phyloP scores from a whole-genome alignment of 2,113 vertebrate species.

The Pseudonaja textilis region DNA sequence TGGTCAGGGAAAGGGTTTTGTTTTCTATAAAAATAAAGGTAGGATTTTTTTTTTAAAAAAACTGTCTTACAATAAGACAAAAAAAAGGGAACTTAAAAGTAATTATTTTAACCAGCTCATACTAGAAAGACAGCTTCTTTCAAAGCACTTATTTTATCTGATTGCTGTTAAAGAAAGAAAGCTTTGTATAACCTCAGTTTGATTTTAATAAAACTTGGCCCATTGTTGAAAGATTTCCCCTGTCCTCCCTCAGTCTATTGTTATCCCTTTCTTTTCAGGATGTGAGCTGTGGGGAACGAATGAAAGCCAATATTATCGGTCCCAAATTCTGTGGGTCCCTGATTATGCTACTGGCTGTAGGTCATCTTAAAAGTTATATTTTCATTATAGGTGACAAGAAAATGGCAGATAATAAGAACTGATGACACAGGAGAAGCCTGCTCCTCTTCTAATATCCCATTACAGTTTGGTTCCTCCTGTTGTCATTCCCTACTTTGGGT shows the following conservation, averaged over 20 bases:
- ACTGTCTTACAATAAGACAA: not conserved
- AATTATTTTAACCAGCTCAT: slow-evolving; percentile 39
- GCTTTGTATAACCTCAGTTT: slow-evolving; percentile 46
- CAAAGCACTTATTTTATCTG: slow-evolving; percentile 55
- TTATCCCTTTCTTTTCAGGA: slow-evolving; percentile 41
- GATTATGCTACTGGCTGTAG: not conserved
- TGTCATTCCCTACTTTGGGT: slow-evolving; percentile 21
- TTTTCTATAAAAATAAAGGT: not conserved
- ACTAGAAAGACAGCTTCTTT: slow-evolving; percentile 36
- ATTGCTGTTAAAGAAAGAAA: slow-evolving; percentile 51
- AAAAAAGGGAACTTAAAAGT: not conserved
- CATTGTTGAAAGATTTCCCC: slow-evolving; percentile 10
- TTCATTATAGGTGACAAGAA: slow-evolving; percentile 26
- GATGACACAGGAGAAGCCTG: not conserved
- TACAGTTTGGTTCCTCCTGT: not conserved
- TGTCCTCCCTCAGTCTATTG: not conserved
- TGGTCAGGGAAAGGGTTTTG: not conserved
- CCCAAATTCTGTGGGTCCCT: slow-evolving; percentile 37
- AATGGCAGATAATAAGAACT: slow-evolving; percentile 10
- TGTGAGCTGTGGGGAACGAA: slow-evolving; percentile 29
- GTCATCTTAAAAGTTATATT: not conserved
- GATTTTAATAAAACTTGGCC: slow-evolving; percentile 34
- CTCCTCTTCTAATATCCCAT: not conserved
- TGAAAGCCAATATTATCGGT: slow-evolving; percentile 36
- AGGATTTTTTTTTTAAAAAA: not conserved